Base-by-base conservation (phyloP, 2,888 invertebrate species). In the Andrena camellia region DNA sequence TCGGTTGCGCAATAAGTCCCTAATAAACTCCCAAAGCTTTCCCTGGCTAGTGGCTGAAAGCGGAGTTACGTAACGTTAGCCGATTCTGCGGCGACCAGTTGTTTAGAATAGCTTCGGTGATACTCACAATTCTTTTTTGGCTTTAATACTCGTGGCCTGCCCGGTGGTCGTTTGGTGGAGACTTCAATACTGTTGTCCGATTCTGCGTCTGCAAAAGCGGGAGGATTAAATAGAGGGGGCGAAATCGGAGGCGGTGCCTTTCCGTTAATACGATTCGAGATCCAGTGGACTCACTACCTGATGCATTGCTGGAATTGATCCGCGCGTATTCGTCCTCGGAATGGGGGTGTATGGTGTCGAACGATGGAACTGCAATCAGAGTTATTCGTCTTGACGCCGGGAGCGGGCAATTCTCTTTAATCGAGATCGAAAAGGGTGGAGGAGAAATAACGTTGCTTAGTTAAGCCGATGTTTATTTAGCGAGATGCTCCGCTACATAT, bases 21-120 rank as follows among this genome's bases (percentile, higher is more conserved):
- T 95, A 88, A 98, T 96, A 94, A 98, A 98, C 94, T 98, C 98
- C 95, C 98, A 98, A 54, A 98, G 92, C 85, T 94, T 95, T 62
- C 94, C 94, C 74, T 94, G 93, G 71, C 91, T 90, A 50, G 91
- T 89, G 31, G 92, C 94, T 93, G 77, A 20, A 82, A 85, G 29
- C 10, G 64, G 26, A 54, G n/a, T 60, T 63, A 20, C 8, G 48
- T 57, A 10, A 13, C n/a, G 31, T 48, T 31, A 6, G 2, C n/a
- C 7, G 26, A 52, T 59, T 57, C 54, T 6, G 13, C 35, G 0
- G 0, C 7, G 42, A 48, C n/a, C 20, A 52, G 26, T 10, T 2
- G 26, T 10, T 23, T 66, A 2, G 33, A n/a, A 23, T 33, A 0
- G 2, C 17, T 10, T 10, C 1, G 23, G 6, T 26, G 0, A 29